Evolutionary conservation across 2,888 invertebrate species (phyloP), one percentile per base, ranked within the genome.

Genomic region (Eilema depressum): DNA sequence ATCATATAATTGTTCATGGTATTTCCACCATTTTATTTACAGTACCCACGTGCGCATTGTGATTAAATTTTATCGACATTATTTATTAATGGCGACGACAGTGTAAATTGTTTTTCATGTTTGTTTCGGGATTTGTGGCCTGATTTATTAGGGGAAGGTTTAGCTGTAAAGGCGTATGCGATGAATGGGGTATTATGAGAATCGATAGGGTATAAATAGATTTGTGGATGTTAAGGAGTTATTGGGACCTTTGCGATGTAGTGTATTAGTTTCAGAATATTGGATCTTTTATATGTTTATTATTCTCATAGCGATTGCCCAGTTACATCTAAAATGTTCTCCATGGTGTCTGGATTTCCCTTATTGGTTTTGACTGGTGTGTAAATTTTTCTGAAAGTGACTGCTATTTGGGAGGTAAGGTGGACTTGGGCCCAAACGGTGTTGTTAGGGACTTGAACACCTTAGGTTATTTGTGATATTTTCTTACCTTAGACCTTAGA

Each of bases 31-130:
- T 66, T 66, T 71, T 71, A 71, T 68, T 68, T 62, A 71, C 61
- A n/a, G n/a, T 68, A 61, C 53, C 60, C 33, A 73, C 63, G 72
- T 73, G 69, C 63, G 63, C 63, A 37, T 61, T 56, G 66, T 69
- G 72, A 73, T 73, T 73, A 69, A 66, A 73, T 73, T 66, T 73
- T 73, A 73, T 73, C 66, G 69, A 73, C 72, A 73, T 73, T 69
- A 73, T 69, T 73, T 72, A 72, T 73, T 69, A 63, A 66, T 66
- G 66, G 72, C 25, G 69, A 60, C 69, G 72, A 73, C 72, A 69
- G 72, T 66, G 66, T 73, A 66, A 73, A 73, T 73, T 73, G 72
- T 69, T 73, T 73, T 73, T 73, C 69, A 66, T 73, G 72, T 73
- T 73, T 73, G 72, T 73, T 66, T 59, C 69, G 47, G 72, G 69